Evolutionary conservation across 2,113 vertebrate genomes (phyloP).

Genomic region (Turdus rufiventris): DNA sequence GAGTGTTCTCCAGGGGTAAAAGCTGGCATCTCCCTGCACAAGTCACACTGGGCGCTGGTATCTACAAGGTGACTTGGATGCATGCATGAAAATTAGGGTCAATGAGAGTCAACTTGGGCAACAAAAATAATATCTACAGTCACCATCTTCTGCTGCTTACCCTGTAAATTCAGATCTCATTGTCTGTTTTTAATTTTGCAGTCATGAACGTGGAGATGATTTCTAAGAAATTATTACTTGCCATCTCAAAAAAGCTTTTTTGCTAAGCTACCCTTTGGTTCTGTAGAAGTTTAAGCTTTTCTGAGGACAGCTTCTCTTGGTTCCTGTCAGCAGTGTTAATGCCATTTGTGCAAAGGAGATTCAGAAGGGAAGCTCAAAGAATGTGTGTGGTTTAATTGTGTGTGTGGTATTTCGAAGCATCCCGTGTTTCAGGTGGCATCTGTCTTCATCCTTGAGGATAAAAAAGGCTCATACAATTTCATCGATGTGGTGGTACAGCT

Average conservation of each 20-base stretch:
- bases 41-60: neutral
- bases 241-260: neutral
- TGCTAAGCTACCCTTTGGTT: neutral
- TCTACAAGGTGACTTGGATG: neutral
- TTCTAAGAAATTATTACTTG: neutral
- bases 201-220: accelerated
- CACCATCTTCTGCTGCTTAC: neutral
- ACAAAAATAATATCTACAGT: neutral
- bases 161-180: neutral
- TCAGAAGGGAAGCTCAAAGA: neutral
- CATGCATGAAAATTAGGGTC: neutral
- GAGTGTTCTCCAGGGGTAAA: neutral
- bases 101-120: neutral
- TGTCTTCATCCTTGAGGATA: conserved; percentile 2
- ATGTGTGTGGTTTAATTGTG: neutral
- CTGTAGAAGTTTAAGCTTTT: neutral
- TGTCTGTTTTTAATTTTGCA: neutral
- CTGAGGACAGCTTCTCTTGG: neutral
- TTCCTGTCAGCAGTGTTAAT: neutral
- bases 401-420: neutral
- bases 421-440: conserved; percentile 28
- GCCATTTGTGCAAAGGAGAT: neutral
- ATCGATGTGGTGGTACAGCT: neutral
- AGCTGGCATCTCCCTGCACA: neutral
- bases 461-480: neutral